Base-by-base conservation (phyloP, 2,797 vertebrate genomes). In the Cryptoprocta ferox region DNA sequence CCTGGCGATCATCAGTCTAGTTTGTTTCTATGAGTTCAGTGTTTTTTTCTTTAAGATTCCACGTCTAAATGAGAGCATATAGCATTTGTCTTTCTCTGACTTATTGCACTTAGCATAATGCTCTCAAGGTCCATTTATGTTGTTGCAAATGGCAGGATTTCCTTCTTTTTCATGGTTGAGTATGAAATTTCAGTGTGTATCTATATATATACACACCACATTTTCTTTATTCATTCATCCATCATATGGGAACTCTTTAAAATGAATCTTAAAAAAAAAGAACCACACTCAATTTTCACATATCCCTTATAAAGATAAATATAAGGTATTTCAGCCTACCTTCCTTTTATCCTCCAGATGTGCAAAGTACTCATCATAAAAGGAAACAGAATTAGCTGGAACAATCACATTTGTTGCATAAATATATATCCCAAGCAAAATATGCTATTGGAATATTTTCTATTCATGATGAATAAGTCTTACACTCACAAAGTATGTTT, bases 281-380 rank as follows among this genome's bases (percentile, higher is more conserved):
- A 94, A 85, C 50, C 30, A 28, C 35, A 73, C 15, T 66, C 1
- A 65, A 85, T 32, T 71, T 10, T 65, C 16, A 91, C 35, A 90
- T 9, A 81, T 21, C 91, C 9, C 45, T 95, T 65, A 37, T 15
- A 30, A 91, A 95, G 86, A 93, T 42, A 26, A 94, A 85, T 3
- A 70, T 0, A 48, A 92, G 30, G 26, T n/a, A 9, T 71, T 94
- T 66, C 13, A 73, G 53, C 28, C 26, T 91, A 80, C 32, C 21
- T 21, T 87, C 24, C 86, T 56, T 32, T 63, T 48, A 59, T 2
- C 19, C 30, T 59, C 39, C 84, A 68, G 15, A 85, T 71, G 42
- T 80, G 70, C 63, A 94, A 87, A 92, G 48, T 28, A 94, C 9
- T 76, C 65, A 87, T 2, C 15, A 45, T 65, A 94, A 94, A 95